Evolutionary conservation across 2,888 invertebrate species (phyloP), one percentile per base, ranked within the genome.

Genomic region (Meta bourneti): DNA sequence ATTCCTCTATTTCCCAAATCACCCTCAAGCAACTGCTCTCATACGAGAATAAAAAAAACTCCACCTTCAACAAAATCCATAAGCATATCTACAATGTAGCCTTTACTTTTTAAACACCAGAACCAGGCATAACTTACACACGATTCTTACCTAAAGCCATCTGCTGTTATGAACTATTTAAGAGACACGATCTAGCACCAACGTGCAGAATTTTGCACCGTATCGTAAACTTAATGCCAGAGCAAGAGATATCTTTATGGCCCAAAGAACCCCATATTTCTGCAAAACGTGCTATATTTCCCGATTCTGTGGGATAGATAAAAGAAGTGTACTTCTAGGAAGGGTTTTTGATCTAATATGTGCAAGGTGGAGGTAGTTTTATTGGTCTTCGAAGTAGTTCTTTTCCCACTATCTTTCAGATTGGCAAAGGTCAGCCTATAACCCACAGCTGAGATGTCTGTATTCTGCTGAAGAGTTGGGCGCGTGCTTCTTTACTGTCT

Each of bases 281-380:
- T 87, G n/a, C 49, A 52, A 79, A 87, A 72, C 87, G 87, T 87
- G 87, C 87, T 79, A 61, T 71, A 87, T 72, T 87, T 78, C 75
- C 69, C 70, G 87, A 87, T 87, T 34, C 51, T 49, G 70, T 78
- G 54, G 16, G 51, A 11, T 11, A 79, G 87, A 87, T 87, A 79
- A 87, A 34, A 11, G 51, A 54, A 71, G 11, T 51, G 49, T 82
- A 61, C 54, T 61, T 79, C 34, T 7, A 7, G 61, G 79, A 54
- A 48, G 54, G 34, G 20, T 79, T 78, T 48, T 79, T 61, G 61
- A 61, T 61, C 61, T 61, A 61, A 61, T 61, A 61, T 61, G 61
- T 16, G 5, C 9, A 61, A 34, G 84, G 54, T 54, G 54, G 48
- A 9, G 20, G 34, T 74, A 75, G 75, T 20, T 84, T 84, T 84